A percentile compares a stretch with the other conserved stretches of the same genome.
Evolutionary conservation across 2,113 vertebrate genomes (phyloP).

Genomic region (Heliornis fulica): DNA sequence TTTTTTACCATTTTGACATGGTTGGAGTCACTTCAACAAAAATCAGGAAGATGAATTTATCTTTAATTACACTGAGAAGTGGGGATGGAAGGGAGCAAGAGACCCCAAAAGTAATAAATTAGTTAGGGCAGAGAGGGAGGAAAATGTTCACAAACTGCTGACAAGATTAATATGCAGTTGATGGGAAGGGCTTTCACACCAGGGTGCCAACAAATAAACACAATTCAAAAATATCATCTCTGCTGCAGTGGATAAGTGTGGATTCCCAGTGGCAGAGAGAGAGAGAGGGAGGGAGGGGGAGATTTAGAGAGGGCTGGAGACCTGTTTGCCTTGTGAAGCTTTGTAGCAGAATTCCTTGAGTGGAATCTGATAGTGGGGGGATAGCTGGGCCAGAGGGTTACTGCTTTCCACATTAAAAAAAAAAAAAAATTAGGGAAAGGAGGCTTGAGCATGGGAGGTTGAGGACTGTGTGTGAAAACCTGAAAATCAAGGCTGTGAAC

Average conservation of each 20-base stretch:
- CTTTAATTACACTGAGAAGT: slow-evolving; percentile 32
- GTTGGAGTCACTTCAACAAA: background rate
- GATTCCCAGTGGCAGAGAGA: slow-evolving; percentile 44
- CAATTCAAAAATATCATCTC: slow-evolving; percentile 83
- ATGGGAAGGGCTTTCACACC: slow-evolving; percentile 87
- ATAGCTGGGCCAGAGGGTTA: background rate
- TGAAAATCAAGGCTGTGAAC: background rate
- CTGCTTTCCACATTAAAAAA: slow-evolving; percentile 37
- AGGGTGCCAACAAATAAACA: slow-evolving; percentile 96
- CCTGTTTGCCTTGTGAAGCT: slow-evolving; percentile 48
- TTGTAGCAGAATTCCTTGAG: slow-evolving; percentile 77
- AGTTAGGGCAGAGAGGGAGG: slow-evolving; percentile 57
- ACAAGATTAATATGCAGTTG: slow-evolving; percentile 94
- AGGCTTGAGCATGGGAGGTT: background rate
- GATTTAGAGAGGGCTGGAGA: background rate
- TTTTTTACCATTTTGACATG: background rate
- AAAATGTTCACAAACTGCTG: slow-evolving; percentile 76
- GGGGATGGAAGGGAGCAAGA: slow-evolving; percentile 34
- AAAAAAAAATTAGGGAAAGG: background rate
- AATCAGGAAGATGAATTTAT: background rate
- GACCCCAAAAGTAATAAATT: slow-evolving; percentile 69
- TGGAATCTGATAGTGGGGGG: slow-evolving; percentile 18
- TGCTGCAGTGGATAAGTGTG: slow-evolving; percentile 31
- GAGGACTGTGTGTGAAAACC: background rate
- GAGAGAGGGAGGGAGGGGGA: background rate